These are phyloP conservation scores for Panthera leo DNA, from an alignment of 2,113 vertebrate species.

Conservation along the genomic window DNA sequence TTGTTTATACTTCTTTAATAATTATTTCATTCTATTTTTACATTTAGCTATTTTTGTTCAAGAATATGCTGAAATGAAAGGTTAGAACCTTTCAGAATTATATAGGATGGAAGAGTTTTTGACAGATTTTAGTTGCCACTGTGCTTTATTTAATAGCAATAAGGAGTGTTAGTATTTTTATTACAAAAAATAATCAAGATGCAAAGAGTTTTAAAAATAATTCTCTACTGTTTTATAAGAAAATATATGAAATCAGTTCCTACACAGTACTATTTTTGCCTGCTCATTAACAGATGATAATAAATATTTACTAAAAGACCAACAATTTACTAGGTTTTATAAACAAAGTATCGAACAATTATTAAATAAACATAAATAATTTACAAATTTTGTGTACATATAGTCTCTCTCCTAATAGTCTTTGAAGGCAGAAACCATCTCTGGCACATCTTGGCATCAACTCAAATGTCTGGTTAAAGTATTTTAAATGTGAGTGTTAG, in stretches of 20 bases:
- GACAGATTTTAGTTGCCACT: background rate
- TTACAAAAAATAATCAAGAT: constrained; percentile 30
- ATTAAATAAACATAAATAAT: constrained; percentile 24
- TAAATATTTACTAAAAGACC: constrained; percentile 13
- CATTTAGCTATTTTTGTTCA: constrained; percentile 19
- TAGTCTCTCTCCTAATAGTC: background rate
- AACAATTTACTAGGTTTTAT: background rate
- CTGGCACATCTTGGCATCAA: background rate
- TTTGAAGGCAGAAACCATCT: background rate
- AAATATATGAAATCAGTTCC: background rate
- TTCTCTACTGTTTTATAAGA: background rate
- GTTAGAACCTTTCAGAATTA: constrained; percentile 36
- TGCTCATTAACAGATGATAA: constrained; percentile 1
- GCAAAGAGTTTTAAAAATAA: background rate
- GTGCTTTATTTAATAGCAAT: constrained; percentile 9
- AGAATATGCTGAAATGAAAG: constrained; percentile 24
- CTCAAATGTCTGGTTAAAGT: background rate
- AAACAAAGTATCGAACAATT: background rate
- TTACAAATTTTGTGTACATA: background rate
- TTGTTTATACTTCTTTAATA: constrained; percentile 9
- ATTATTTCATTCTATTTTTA: constrained; percentile 10
- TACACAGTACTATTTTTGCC: constrained; percentile 23
- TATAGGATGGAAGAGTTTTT: background rate
- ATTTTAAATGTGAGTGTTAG: background rate
- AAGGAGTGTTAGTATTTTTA: background rate